These are phyloP conservation scores for Arizona elegans DNA, from an alignment of 2,113 vertebrate genomes.

Conservation along the genomic window DNA sequence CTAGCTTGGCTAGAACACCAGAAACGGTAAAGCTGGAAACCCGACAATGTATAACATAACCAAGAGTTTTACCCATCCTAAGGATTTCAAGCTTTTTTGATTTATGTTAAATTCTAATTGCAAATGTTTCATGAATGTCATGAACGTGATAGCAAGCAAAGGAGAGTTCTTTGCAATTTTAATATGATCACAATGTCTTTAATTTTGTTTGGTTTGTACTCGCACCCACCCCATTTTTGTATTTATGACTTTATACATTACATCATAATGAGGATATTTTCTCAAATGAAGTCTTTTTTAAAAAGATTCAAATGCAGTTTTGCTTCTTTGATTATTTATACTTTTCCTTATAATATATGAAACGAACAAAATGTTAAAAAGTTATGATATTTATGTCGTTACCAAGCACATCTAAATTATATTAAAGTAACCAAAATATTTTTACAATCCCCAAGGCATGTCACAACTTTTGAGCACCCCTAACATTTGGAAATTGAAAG, in stretches of 20 bases:
- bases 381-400: no score
- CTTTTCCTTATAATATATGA: background rate
- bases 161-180: background rate
- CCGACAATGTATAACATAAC: background rate
- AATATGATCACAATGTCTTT: background rate
- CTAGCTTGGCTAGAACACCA: slow-evolving; percentile 96
- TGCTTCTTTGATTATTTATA: background rate
- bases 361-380: no score
- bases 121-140: background rate
- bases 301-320: background rate
- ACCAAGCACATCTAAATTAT: no score
- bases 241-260: background rate
- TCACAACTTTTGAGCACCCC: no score
- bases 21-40: slow-evolving; percentile 74
- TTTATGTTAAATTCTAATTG: background rate
- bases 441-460: no score
- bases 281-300: background rate
- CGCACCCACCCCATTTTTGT: background rate
- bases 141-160: background rate
- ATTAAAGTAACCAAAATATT: no score
- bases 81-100: background rate
- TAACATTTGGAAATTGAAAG: no score
- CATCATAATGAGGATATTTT: background rate
- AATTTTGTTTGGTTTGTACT: background rate
- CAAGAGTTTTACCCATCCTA: background rate